Conservation (phyloP, 2,113 vertebrate genomes). For the Drymodes brunneopygia region DNA sequence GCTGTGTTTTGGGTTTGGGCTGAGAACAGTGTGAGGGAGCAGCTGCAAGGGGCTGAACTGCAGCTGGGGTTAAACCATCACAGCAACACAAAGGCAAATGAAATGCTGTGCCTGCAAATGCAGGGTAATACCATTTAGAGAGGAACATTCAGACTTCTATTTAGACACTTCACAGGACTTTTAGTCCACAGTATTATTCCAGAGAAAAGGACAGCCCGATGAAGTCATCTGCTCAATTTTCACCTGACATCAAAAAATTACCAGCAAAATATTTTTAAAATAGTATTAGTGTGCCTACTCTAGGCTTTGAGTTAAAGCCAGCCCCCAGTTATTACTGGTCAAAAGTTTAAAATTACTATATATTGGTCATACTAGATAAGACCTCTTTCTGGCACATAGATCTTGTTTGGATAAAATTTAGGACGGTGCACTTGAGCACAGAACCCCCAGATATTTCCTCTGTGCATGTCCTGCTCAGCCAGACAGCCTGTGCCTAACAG, state of each 20-base stretch:
- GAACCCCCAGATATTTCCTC: background rate
- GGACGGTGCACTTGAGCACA: background rate
- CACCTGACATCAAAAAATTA: background rate
- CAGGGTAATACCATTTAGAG: background rate
- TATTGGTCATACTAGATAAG: background rate
- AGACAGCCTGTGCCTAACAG: background rate
- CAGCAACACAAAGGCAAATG: background rate
- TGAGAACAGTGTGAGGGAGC: background rate
- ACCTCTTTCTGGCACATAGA: background rate
- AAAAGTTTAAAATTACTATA: background rate
- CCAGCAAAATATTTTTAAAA: background rate
- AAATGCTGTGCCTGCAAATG: background rate
- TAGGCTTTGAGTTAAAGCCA: background rate
- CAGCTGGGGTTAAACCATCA: background rate
- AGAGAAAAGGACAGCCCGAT: background rate
- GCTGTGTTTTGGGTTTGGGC: background rate
- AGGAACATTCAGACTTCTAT: background rate
- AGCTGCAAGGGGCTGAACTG: background rate
- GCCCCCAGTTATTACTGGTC: background rate
- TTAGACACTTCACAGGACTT: background rate
- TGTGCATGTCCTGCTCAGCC: rapidly evolving
- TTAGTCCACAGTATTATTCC: background rate
- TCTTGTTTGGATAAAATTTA: background rate
- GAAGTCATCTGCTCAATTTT: background rate
- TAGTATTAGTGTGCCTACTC: background rate